These are phyloP conservation scores for Drosophila melanocephala DNA, from an alignment of 2,888 invertebrate genomes.

Conservation along the genomic window DNA sequence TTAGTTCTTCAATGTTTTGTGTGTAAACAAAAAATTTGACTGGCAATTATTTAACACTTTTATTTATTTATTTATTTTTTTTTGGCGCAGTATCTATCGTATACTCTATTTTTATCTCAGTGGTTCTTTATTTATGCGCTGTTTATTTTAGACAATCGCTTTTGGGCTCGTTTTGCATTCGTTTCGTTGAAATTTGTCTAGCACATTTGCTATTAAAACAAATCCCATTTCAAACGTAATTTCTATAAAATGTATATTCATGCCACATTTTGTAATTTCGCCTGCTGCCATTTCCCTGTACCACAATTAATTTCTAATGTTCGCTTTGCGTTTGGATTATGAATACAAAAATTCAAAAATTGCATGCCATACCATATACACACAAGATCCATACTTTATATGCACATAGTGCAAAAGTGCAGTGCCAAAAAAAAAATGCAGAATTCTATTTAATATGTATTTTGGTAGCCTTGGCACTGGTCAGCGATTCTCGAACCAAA, in stretches of 20 bases:
- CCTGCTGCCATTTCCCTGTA: not conserved
- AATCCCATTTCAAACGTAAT: not conserved
- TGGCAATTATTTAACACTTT: constrained; percentile 74
- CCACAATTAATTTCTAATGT: constrained; percentile 11
- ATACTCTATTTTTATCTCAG: constrained; percentile 34
- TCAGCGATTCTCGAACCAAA: constrained; percentile 19
- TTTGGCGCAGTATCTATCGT: constrained; percentile 34
- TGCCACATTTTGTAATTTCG: not conserved
- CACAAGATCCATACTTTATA: constrained; percentile 15
- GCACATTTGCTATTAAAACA: not conserved
- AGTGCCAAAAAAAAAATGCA: constrained; percentile 47
- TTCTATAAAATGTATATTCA: not conserved
- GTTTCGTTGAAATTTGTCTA: constrained; percentile 7
- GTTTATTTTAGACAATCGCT: constrained; percentile 43
- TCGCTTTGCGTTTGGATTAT: constrained; percentile 18
- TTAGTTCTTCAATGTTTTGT: constrained; percentile 41
- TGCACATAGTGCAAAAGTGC: constrained; percentile 41
- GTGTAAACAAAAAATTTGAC: constrained; percentile 61
- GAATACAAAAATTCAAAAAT: constrained; percentile 17
- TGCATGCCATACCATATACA: constrained; percentile 36
- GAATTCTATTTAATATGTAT: constrained; percentile 16
- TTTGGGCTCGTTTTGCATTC: constrained; percentile 42
- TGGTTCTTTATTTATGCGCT: constrained; percentile 24
- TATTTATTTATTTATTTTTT: not conserved
- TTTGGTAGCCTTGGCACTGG: constrained; percentile 63